Evolutionary conservation across 1,140 invertebrate species (phyloP).

Genomic region (Euwallacea fornicatus): DNA sequence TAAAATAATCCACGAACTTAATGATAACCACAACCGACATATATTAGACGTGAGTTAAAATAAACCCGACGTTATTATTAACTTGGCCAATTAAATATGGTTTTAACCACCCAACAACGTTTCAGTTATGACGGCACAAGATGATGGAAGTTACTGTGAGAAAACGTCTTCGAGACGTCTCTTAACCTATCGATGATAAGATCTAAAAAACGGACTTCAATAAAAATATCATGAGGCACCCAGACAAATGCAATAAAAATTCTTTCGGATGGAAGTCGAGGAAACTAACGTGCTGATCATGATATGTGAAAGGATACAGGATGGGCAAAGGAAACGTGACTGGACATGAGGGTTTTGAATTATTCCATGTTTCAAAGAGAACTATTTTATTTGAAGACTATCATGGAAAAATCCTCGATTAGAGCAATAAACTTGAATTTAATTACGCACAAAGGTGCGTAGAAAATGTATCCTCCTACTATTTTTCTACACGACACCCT

Average conservation of each 20-base stretch:
- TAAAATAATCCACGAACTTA: slow-evolving; percentile 21
- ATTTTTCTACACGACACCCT: not conserved
- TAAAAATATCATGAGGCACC: slow-evolving; percentile 36
- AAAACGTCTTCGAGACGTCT: slow-evolving; percentile 24
- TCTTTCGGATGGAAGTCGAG: slow-evolving; percentile 19
- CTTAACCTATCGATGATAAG: slow-evolving; percentile 22
- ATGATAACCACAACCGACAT: slow-evolving; percentile 1
- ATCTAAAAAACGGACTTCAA: slow-evolving; percentile 32
- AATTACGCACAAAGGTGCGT: too few species aligned
- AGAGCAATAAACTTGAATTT: too few species aligned
- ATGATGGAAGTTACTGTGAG: slow-evolving; percentile 28
- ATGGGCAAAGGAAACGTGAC: slow-evolving; percentile 7
- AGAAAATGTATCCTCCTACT: too few species aligned
- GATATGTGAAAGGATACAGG: slow-evolving; percentile 22
- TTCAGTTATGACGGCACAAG: not conserved
- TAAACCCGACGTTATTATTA: slow-evolving; percentile 12
- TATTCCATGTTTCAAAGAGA: too few species aligned
- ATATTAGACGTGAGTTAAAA: slow-evolving; percentile 22
- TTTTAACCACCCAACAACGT: not conserved
- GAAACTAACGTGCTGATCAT: slow-evolving; percentile 27
- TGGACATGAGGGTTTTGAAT: not conserved
- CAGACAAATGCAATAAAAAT: slow-evolving; percentile 37
- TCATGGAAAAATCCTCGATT: too few species aligned
- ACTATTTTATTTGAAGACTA: too few species aligned
- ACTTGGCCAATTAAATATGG: slow-evolving; percentile 11